These are phyloP conservation scores for Parapsyche elsis DNA, from an alignment of 1,140 invertebrate genomes.

Conservation along the genomic window DNA sequence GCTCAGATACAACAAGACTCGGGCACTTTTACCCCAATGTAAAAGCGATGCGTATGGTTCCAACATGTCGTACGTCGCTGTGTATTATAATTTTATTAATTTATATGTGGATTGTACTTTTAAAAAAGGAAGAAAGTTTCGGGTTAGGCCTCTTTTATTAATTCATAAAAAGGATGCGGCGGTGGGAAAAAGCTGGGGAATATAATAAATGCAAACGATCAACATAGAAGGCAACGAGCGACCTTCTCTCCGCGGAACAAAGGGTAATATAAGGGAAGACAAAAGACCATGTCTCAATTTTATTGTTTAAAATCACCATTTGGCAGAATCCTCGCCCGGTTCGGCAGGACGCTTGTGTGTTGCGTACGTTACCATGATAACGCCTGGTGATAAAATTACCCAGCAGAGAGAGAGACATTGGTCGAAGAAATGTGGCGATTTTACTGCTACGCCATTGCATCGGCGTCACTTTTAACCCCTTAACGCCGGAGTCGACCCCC, in stretches of 20 bases:
- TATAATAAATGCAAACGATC: slow-evolving; percentile 32
- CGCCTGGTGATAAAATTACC: slow-evolving; percentile 36
- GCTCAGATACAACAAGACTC: too few species aligned
- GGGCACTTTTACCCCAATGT: too few species aligned
- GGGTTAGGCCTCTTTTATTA: neutral
- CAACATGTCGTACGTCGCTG: too few species aligned
- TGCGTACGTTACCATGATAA: neutral
- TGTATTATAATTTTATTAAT: slow-evolving; percentile 3
- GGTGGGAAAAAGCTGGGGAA: neutral
- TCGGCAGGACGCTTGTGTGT: neutral
- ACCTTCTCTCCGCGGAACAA: slow-evolving; percentile 11
- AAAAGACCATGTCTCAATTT: slow-evolving; percentile 41
- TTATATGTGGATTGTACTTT: neutral
- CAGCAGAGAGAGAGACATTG: neutral
- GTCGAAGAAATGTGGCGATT: slow-evolving; percentile 23
- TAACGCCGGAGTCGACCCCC: neutral
- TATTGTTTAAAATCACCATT: slow-evolving; percentile 48
- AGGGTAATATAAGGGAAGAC: slow-evolving; percentile 33
- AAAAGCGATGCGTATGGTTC: too few species aligned
- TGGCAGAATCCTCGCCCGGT: slow-evolving; percentile 11
- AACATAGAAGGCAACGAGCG: slow-evolving; percentile 8
- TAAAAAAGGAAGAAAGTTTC: neutral
- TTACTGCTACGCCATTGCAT: neutral
- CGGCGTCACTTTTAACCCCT: neutral
- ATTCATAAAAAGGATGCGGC: slow-evolving; percentile 15